These are phyloP conservation scores for Elysia crispata DNA, from an alignment of 2,888 invertebrate species.

Conservation along the genomic window DNA sequence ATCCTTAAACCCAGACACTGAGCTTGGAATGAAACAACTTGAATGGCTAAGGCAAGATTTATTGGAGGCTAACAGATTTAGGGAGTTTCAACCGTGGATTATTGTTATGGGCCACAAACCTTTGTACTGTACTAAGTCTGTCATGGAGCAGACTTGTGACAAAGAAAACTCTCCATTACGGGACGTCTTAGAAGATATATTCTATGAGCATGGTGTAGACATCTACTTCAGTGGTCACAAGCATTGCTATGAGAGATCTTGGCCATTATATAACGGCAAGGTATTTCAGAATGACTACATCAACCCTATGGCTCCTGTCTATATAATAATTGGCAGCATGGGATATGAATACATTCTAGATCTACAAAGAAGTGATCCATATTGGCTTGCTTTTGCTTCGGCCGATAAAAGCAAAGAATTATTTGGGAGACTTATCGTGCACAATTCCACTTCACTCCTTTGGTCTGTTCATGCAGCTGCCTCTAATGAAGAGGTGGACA, in stretches of 20 bases:
- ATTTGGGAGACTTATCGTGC: conserved; percentile 61
- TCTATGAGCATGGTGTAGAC: conserved; percentile 70
- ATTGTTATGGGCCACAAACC: conserved; percentile 75
- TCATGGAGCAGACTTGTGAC: conserved; percentile 64
- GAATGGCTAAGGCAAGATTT: conserved; percentile 69
- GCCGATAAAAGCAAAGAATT: conserved; percentile 61
- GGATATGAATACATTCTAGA: conserved; percentile 63
- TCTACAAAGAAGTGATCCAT: conserved; percentile 55
- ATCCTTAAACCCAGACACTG: conserved; percentile 76
- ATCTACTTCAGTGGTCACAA: conserved; percentile 69
- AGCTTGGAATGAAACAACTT: conserved; percentile 81
- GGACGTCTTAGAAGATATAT: conserved; percentile 65
- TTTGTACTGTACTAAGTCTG: conserved; percentile 73
- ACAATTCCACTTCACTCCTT: conserved; percentile 64
- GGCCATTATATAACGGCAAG: conserved; percentile 67
- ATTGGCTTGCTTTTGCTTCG: conserved; percentile 64
- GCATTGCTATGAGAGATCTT: conserved; percentile 71
- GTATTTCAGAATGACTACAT: conserved; percentile 62
- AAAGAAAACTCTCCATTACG: conserved; percentile 64
- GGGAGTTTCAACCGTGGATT: conserved; percentile 72
- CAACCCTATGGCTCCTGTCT: conserved; percentile 67
- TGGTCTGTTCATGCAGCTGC: conserved; percentile 65
- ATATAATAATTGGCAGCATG: conserved; percentile 67
- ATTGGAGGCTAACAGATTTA: conserved; percentile 62
- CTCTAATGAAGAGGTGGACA: conserved; percentile 64